Percentiles rank a stretch among this genome's conserved stretches.
Conservation (phyloP, 2,888 invertebrate species). For the Dione vanillae region DNA sequence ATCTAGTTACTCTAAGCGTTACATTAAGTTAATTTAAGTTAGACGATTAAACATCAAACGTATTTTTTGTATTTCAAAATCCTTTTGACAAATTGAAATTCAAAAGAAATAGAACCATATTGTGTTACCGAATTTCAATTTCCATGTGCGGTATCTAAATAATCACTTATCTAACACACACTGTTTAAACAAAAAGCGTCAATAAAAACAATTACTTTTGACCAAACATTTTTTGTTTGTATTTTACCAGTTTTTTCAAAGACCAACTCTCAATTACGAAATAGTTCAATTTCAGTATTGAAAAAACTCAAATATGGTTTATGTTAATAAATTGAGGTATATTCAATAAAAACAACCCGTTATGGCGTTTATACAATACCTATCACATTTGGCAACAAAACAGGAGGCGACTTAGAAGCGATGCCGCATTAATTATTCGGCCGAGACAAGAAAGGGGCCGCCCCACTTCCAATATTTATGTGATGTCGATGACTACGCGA, state of each 20-base stretch:
- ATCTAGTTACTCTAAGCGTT: background rate
- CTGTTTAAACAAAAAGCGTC: constrained; percentile 14
- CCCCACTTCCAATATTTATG: constrained; percentile 85
- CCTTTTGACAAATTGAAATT: background rate
- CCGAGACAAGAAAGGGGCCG: constrained; percentile 82
- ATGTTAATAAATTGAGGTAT: constrained; percentile 6
- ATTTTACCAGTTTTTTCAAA: constrained; percentile 18
- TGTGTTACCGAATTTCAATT: constrained; percentile 10
- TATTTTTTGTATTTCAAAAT: background rate
- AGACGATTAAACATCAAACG: background rate
- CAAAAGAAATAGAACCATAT: background rate
- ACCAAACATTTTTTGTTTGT: constrained; percentile 16
- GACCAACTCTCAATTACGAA: constrained; percentile 25
- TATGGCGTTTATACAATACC: constrained; percentile 45
- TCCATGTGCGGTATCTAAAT: constrained; percentile 12
- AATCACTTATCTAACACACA: constrained; percentile 26
- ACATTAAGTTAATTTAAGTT: no score
- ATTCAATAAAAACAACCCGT: constrained; percentile 29
- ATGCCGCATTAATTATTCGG: constrained; percentile 81
- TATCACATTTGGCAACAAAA: constrained; percentile 77
- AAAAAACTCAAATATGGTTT: constrained; percentile 20
- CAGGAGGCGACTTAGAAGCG: constrained; percentile 77
- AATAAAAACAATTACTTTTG: constrained; percentile 21
- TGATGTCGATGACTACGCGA: constrained; percentile 84
- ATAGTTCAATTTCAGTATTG: constrained; percentile 34